These are phyloP conservation scores for Geophilus truncorum DNA, from an alignment of 2,888 invertebrate genomes.

Conservation along the genomic window DNA sequence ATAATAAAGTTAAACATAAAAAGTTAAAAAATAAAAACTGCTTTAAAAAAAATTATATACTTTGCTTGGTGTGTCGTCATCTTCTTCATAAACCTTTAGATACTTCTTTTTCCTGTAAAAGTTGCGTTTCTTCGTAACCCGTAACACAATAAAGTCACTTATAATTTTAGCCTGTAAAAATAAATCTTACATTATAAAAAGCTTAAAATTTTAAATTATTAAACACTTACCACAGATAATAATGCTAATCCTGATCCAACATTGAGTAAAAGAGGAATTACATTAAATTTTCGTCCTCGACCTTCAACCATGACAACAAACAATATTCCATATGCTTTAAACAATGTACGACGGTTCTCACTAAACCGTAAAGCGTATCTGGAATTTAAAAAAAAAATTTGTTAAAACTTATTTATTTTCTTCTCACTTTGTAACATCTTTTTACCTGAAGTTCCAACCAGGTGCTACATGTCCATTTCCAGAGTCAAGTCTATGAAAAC, in stretches of 20 bases:
- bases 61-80: background rate
- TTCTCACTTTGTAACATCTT: background rate
- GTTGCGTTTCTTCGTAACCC: background rate
- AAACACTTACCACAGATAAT: slow-evolving; percentile 49
- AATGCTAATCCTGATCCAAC: slow-evolving; percentile 54
- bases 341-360: slow-evolving; percentile 47
- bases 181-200: background rate
- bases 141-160: background rate
- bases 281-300: slow-evolving; percentile 52
- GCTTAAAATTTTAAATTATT: background rate
- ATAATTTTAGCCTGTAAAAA: background rate
- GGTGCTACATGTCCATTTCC: slow-evolving; percentile 47
- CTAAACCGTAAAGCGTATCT: slow-evolving; percentile 48
- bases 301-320: slow-evolving; percentile 52
- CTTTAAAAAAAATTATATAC: background rate
- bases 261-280: slow-evolving; percentile 51
- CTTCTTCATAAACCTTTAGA: background rate
- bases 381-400: slow-evolving; percentile 29
- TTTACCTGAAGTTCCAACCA: slow-evolving; percentile 54
- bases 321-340: slow-evolving; percentile 51
- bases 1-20: too few species aligned
- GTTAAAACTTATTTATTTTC: too few species aligned
- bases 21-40: too few species aligned
- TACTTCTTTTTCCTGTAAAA: background rate
- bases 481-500: slow-evolving; percentile 51